Evolutionary conservation across 2,113 vertebrate genomes (phyloP).

Genomic region (Oreotrochilus melanogaster): DNA sequence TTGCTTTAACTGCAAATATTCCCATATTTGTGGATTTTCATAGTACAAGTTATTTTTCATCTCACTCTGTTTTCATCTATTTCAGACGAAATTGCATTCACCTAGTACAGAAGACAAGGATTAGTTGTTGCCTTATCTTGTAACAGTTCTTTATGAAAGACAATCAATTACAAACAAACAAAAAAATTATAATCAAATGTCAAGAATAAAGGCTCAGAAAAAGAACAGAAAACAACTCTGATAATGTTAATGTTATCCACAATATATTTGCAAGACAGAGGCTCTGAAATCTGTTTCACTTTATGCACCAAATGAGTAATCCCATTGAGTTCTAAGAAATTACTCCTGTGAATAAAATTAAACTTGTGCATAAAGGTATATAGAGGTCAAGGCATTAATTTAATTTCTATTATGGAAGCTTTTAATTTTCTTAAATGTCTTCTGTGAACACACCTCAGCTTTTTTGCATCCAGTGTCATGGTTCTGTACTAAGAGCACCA

Average conservation of each 20-base stretch:
- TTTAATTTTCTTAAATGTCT: slow-evolving; percentile 9
- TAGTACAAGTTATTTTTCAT: not conserved
- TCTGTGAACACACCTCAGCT: not conserved
- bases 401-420: not conserved
- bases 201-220: not conserved
- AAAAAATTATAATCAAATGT: not conserved
- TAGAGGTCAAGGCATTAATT: not conserved
- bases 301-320: not conserved
- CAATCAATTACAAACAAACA: not conserved
- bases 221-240: not conserved
- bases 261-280: not conserved
- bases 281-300: not conserved
- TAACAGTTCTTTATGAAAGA: not conserved
- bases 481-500: not conserved
- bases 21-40: not conserved
- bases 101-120: not conserved
- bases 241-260: not conserved
- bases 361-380: not conserved
- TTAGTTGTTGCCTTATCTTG: not conserved
- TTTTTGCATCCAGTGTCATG: not conserved
- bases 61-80: not conserved
- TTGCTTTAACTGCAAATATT: not conserved
- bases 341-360: slow-evolving; percentile 8
- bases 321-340: not conserved
- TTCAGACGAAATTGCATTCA: not conserved